Conservation (phyloP, 2,113 vertebrate genomes). For the Phoenicopterus ruber region DNA sequence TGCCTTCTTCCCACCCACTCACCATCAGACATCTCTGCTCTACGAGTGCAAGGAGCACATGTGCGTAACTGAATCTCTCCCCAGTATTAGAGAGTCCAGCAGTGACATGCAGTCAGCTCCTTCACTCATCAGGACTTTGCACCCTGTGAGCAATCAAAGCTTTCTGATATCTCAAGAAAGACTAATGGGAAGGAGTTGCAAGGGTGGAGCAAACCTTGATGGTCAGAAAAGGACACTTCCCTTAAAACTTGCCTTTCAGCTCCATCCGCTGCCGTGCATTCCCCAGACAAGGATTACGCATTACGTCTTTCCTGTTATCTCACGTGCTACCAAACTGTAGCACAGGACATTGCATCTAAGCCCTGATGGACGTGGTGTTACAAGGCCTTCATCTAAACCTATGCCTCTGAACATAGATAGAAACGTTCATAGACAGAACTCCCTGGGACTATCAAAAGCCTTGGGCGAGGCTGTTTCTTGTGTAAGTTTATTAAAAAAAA, state of each 20-base stretch:
- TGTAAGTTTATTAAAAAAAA: not conserved
- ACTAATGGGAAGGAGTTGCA: not conserved
- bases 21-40: not conserved
- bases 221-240: not conserved
- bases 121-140: not conserved
- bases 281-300: not conserved
- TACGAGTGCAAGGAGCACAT: not conserved
- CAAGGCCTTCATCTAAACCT: not conserved
- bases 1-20: not conserved
- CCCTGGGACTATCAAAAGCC: not conserved
- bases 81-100: not conserved
- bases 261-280: fast-evolving
- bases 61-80: not conserved
- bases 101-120: not conserved
- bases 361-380: not conserved
- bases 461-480: not conserved
- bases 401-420: not conserved
- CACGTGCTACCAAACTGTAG: not conserved
- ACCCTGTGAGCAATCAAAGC: not conserved
- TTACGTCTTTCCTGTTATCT: not conserved
- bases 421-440: not conserved
- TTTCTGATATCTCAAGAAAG: not conserved
- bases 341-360: not conserved
- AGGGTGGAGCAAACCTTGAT: not conserved
- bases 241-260: not conserved